Evolutionary conservation across 1,140 invertebrate genomes (phyloP).

Genomic region (Aphelinus atriplicis): DNA sequence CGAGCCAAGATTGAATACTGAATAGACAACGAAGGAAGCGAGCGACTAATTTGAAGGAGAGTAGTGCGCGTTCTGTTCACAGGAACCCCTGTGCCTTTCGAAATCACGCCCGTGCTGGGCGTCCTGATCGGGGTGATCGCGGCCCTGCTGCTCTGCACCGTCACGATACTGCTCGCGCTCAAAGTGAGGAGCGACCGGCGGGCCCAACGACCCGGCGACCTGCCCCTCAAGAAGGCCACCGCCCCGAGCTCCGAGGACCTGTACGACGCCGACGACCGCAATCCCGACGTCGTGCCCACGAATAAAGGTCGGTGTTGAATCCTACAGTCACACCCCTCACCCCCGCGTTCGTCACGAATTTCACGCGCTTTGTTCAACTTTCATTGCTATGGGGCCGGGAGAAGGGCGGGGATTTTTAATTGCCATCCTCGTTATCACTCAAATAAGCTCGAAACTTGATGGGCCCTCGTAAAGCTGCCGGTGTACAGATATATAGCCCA

Average conservation of each 20-base stretch:
- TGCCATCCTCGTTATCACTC: too few species aligned
- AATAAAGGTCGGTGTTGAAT: conserved; percentile 77
- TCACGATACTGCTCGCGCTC: conserved; percentile 76
- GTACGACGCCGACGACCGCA: conserved; percentile 80
- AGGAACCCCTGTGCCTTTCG: conserved; percentile 72
- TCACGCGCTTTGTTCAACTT: too few species aligned
- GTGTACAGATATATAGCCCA: too few species aligned
- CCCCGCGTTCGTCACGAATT: too few species aligned
- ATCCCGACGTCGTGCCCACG: conserved; percentile 85
- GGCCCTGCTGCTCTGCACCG: conserved; percentile 74
- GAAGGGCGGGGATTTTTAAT: too few species aligned
- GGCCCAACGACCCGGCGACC: conserved; percentile 71
- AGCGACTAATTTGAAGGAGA: conserved; percentile 12
- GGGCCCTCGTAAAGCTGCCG: too few species aligned
- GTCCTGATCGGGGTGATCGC: conserved; percentile 78
- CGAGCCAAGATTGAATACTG: neutral
- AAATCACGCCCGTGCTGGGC: conserved; percentile 79
- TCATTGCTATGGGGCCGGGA: too few species aligned
- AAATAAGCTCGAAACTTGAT: too few species aligned
- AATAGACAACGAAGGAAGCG: neutral
- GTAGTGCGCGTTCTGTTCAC: conserved; percentile 64
- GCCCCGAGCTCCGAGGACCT: conserved; percentile 76
- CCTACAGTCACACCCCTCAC: too few species aligned
- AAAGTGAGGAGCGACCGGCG: conserved; percentile 70
- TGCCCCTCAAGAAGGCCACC: conserved; percentile 75